Conservation (phyloP, 1,140 invertebrate species). For the Papilio dardanus region DNA sequence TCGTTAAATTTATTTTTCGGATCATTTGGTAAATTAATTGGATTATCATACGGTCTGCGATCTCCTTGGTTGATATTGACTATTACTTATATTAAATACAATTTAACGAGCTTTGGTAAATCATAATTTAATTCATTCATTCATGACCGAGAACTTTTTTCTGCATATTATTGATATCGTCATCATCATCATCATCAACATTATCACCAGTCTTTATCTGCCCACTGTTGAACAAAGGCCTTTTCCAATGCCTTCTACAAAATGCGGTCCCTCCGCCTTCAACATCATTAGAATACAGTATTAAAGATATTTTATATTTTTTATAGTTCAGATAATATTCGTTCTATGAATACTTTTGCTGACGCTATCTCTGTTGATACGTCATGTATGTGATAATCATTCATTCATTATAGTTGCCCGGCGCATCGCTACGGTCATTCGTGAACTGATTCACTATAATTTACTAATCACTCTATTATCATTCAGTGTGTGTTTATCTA, state of each 20-base stretch:
- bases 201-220: too few species aligned
- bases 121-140: too few species aligned
- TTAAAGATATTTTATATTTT: too few species aligned
- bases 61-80: not conserved
- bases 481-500: not conserved
- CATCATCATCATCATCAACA: too few species aligned
- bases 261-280: too few species aligned
- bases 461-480: slow-evolving; percentile 7
- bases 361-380: not conserved
- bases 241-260: too few species aligned
- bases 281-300: too few species aligned
- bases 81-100: not conserved
- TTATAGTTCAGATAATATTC: too few species aligned
- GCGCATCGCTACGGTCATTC: slow-evolving; percentile 8
- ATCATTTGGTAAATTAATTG: not conserved
- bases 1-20: slow-evolving; percentile 10
- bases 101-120: too few species aligned
- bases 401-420: slow-evolving; percentile 9
- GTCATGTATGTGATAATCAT: slow-evolving; percentile 7
- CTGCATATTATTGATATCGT: too few species aligned
- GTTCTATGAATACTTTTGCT: not conserved
- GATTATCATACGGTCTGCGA: not conserved
- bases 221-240: too few species aligned
- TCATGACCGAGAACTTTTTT: too few species aligned
- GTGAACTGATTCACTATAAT: slow-evolving; percentile 18